Evolutionary conservation across 1,140 invertebrate species (phyloP).

Genomic region (Helicoverpa armigera): DNA sequence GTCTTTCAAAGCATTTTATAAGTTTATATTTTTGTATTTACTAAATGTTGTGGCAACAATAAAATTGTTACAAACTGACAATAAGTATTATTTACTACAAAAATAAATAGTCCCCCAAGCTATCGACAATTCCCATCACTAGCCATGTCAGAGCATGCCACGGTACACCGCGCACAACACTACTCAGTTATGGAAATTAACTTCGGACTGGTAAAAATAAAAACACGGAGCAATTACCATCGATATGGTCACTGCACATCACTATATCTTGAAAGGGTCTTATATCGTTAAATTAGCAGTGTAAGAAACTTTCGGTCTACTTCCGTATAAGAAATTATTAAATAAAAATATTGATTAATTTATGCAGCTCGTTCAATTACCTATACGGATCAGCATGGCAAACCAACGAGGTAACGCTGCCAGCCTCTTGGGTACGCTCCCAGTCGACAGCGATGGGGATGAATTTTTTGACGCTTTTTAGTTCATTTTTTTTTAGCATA

Average conservation of each 20-base stretch:
- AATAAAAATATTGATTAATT: not conserved
- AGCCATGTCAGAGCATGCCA: constrained; percentile 63
- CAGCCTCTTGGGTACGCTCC: too few species aligned
- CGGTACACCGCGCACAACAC: constrained; percentile 75
- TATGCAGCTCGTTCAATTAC: not conserved
- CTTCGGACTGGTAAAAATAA: constrained; percentile 73
- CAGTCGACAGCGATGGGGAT: too few species aligned
- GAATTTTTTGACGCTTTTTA: too few species aligned
- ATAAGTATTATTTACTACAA: too few species aligned
- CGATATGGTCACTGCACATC: constrained; percentile 74
- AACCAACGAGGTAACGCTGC: too few species aligned
- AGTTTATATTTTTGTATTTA: too few species aligned
- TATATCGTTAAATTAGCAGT: constrained; percentile 39
- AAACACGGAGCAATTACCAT: constrained; percentile 80
- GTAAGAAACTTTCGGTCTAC: constrained; percentile 48
- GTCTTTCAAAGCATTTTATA: too few species aligned
- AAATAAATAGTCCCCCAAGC: too few species aligned
- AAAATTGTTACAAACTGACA: too few species aligned
- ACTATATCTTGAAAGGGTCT: constrained; percentile 57
- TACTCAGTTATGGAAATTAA: constrained; percentile 81
- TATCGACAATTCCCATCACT: constrained; percentile 63
- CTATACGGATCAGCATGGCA: too few species aligned
- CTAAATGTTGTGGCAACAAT: too few species aligned
- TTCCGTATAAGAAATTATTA: constrained; percentile 27
- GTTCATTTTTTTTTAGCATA: too few species aligned